Conservation (phyloP, 1,140 invertebrate species). For the Glossosoma conforme region DNA sequence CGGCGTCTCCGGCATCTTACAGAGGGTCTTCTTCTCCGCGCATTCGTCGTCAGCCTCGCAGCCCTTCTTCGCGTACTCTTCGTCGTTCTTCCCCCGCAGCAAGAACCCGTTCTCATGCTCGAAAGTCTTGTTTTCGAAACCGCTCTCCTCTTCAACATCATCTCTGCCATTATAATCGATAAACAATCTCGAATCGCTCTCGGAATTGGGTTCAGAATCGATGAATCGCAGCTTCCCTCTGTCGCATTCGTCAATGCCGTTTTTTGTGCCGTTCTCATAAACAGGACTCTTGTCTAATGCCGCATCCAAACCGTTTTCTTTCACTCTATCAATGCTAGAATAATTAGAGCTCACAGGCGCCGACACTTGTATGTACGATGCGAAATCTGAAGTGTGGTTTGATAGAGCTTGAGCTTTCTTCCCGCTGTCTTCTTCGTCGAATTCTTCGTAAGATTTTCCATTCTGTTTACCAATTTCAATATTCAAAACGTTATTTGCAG, state of each 20-base stretch:
- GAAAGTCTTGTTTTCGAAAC: constrained; percentile 50
- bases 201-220: constrained; percentile 27
- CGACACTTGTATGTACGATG: constrained; percentile 54
- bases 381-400: constrained; percentile 52
- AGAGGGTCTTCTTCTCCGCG: constrained; percentile 5
- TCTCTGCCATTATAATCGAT: constrained; percentile 25
- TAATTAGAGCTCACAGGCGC: constrained; percentile 36
- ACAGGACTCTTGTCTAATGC: constrained; percentile 3
- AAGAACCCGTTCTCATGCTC: constrained; percentile 46
- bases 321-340: constrained; percentile 24
- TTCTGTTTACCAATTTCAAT: constrained; percentile 41
- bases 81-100: constrained; percentile 36
- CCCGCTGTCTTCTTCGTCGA: not conserved
- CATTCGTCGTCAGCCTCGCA: not conserved
- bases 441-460: constrained; percentile 8
- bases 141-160: constrained; percentile 36
- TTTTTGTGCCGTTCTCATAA: constrained; percentile 3
- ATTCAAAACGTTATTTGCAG: constrained; percentile 36
- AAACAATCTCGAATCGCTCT: constrained; percentile 23
- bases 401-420: constrained; percentile 40
- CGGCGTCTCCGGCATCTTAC: constrained; percentile 16
- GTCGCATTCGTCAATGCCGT: constrained; percentile 34
- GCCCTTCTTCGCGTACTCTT: constrained; percentile 7
- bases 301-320: not conserved
- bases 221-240: constrained; percentile 24